Conservation (phyloP, 1,140 invertebrate species). For the Drosophila arizonae region DNA sequence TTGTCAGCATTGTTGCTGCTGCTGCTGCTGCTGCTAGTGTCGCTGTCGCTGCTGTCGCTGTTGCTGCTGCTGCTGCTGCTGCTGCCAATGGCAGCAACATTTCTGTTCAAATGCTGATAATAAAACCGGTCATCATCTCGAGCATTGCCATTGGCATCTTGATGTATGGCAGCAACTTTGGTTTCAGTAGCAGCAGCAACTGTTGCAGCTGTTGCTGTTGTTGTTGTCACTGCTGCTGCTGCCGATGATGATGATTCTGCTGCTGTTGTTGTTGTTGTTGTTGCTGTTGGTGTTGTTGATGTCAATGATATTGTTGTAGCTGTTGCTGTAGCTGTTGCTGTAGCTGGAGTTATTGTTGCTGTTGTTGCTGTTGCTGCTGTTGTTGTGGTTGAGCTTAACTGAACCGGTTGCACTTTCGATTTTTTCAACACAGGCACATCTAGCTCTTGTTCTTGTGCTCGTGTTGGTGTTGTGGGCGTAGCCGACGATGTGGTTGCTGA, state of each 20-base stretch:
- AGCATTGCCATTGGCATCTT: slow-evolving; percentile 38
- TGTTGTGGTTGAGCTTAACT: slow-evolving; percentile 46
- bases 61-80: slow-evolving; percentile 29
- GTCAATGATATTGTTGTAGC: not conserved
- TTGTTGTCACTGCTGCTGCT: not conserved
- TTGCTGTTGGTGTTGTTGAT: slow-evolving; percentile 1
- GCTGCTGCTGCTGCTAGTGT: slow-evolving; percentile 25
- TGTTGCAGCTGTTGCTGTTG: slow-evolving; percentile 11
- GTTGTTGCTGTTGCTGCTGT: not conserved
- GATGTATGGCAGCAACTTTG: slow-evolving; percentile 46
- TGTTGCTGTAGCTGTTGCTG: not conserved
- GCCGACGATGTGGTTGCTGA: slow-evolving; percentile 13
- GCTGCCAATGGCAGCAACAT: slow-evolving; percentile 28
- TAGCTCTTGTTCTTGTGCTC: slow-evolving; percentile 20
- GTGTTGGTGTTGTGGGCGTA: slow-evolving; percentile 16
- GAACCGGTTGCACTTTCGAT: slow-evolving; percentile 82
- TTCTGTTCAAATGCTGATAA: slow-evolving; percentile 64
- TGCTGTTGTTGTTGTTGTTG: slow-evolving; percentile 2
- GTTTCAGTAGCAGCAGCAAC: slow-evolving; percentile 16
- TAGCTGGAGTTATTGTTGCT: slow-evolving; percentile 1
- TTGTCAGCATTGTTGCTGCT: slow-evolving; percentile 9
- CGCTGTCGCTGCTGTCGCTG: slow-evolving; percentile 19
- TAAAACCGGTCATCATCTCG: slow-evolving; percentile 76
- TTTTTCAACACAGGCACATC: slow-evolving; percentile 63
- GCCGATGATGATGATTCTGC: slow-evolving; percentile 2